Evolutionary conservation across 2,113 vertebrate species (phyloP).

Genomic region (Azemiops feae): DNA sequence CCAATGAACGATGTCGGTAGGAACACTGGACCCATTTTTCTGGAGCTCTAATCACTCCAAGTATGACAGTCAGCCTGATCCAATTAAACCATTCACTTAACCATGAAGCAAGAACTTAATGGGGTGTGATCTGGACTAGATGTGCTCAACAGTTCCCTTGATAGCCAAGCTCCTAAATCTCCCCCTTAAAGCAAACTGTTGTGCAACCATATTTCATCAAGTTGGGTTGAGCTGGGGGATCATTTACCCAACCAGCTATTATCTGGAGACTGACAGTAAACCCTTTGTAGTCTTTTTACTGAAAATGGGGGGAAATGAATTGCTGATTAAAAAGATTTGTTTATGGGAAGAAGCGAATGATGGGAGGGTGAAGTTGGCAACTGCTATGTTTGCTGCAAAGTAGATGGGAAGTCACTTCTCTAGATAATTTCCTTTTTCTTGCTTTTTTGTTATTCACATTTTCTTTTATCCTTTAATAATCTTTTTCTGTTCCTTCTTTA

Average conservation of each 20-base stretch:
- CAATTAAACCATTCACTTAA: background rate
- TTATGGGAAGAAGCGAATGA: background rate
- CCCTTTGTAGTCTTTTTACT: background rate
- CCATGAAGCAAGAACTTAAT: background rate
- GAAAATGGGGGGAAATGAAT: background rate
- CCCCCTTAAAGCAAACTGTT: background rate
- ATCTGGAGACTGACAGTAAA: background rate
- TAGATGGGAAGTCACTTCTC: background rate
- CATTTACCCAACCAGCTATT: background rate
- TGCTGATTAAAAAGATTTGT: background rate
- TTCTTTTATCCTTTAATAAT: background rate
- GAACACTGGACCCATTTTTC: background rate
- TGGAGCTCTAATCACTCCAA: background rate
- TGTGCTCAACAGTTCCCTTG: background rate
- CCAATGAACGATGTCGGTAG: background rate
- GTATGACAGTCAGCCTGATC: background rate
- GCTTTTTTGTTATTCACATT: background rate
- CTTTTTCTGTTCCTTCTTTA: background rate
- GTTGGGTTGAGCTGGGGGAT: background rate
- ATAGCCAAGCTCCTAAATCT: background rate
- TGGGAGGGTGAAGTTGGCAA: background rate
- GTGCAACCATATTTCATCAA: background rate
- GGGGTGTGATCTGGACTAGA: background rate
- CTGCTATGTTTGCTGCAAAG: background rate
- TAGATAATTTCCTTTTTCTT: background rate